A percentile compares a stretch with the other conserved stretches of the same genome.
Evolutionary conservation across 2,888 invertebrate species (phyloP).

Genomic region (Stictocephala bisonia): DNA sequence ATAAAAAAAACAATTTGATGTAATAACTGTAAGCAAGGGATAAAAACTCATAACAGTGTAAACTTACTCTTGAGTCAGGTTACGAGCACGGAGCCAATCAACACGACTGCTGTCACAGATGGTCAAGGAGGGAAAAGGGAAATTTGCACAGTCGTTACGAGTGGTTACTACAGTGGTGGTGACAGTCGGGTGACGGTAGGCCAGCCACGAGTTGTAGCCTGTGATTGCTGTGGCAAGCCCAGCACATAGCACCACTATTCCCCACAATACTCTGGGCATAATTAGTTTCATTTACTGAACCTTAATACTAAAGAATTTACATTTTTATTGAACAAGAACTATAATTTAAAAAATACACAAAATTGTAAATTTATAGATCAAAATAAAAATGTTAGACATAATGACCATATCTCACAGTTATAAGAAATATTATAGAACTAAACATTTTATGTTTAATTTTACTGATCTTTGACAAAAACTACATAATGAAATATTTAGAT

Average conservation of each 20-base stretch:
- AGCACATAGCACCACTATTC: conserved; percentile 6
- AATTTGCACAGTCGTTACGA: conserved; percentile 58
- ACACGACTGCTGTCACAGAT: conserved; percentile 61
- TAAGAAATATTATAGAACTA: no score
- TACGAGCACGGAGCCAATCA: conserved; percentile 59
- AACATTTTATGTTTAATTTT: no score
- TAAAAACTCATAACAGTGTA: not conserved
- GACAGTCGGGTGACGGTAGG: conserved; percentile 59
- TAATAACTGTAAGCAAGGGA: not conserved
- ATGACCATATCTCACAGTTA: no score
- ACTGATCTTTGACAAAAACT: no score
- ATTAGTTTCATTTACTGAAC: no score
- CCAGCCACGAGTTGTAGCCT: conserved; percentile 30
- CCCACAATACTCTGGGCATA: conserved; percentile 38
- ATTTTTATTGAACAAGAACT: no score
- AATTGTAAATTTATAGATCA: no score
- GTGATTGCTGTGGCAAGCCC: conserved; percentile 1
- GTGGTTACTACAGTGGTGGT: conserved; percentile 61
- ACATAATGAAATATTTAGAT: no score
- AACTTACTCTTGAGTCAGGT: conserved; percentile 46
- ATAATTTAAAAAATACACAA: no score
- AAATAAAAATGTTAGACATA: no score
- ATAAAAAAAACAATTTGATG: no score
- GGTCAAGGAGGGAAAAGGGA: conserved; percentile 62
- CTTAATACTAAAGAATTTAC: no score